A percentile compares a stretch with the other conserved stretches of the same genome.
Evolutionary conservation across 2,797 vertebrate genomes (phyloP).

Genomic region (Micrastur ruficollis): DNA sequence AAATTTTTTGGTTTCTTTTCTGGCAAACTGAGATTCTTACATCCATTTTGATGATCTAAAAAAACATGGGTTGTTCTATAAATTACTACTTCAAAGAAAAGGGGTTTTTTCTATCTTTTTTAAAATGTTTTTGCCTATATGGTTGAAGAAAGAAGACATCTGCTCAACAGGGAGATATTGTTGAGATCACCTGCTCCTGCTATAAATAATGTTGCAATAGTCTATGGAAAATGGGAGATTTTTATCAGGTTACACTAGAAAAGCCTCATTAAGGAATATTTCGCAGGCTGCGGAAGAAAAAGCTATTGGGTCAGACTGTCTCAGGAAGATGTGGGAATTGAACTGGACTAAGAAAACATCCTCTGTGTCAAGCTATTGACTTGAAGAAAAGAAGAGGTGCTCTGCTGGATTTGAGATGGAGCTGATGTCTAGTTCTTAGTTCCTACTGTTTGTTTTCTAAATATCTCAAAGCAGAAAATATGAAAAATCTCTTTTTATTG

Average conservation of each 20-base stretch:
- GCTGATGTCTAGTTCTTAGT: neutral
- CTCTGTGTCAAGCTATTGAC: neutral
- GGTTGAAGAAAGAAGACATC: neutral
- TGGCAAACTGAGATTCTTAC: neutral
- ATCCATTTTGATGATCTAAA: neutral
- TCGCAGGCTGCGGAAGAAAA: neutral
- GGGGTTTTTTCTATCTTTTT: neutral
- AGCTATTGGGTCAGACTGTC: neutral
- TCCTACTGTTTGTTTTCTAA: neutral
- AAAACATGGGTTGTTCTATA: neutral
- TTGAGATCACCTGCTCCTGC: neutral
- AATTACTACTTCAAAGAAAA: neutral
- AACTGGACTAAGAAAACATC: neutral
- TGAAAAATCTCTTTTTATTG: neutral
- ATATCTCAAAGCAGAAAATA: neutral
- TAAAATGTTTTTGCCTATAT: neutral
- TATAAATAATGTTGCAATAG: neutral
- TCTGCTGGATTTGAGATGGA: neutral
- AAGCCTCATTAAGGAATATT: neutral
- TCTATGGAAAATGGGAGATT: accelerated
- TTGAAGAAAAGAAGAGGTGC: neutral
- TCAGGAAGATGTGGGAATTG: neutral
- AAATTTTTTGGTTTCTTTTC: neutral
- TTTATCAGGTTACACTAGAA: neutral
- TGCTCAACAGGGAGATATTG: neutral